A percentile compares a stretch with the other conserved stretches of the same genome.
These are phyloP conservation scores for Acrobeloides nanus DNA, from an alignment of 2,888 invertebrate species.

Conservation along the genomic window DNA sequence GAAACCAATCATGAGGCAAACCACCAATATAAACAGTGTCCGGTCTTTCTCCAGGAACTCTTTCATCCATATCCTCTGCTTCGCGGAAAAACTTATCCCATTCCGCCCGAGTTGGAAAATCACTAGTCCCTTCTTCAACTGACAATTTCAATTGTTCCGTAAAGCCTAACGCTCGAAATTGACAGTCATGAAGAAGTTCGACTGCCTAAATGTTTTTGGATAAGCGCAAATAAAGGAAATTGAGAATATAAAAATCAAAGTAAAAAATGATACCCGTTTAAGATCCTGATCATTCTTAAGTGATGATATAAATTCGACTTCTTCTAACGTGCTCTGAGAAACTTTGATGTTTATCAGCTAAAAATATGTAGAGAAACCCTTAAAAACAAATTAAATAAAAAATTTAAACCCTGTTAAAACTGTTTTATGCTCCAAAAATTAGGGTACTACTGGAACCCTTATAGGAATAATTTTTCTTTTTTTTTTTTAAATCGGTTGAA, in stretches of 20 bases:
- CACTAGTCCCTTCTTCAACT: slow-evolving; percentile 14
- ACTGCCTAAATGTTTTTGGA: slow-evolving; percentile 14
- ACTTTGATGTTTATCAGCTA: slow-evolving; percentile 21
- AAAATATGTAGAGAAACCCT: no score
- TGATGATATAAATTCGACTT: slow-evolving; percentile 17
- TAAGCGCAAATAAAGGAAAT: neutral
- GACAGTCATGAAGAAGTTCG: slow-evolving; percentile 12
- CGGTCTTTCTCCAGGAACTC: slow-evolving; percentile 24
- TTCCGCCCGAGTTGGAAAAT: slow-evolving; percentile 26
- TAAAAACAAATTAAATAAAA: no score
- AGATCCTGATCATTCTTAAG: slow-evolving; percentile 6
- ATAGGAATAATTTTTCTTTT: no score
- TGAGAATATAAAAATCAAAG: neutral
- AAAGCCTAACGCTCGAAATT: slow-evolving; percentile 28
- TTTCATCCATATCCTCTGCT: slow-evolving; percentile 18
- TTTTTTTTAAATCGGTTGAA: no score
- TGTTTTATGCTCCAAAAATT: no score
- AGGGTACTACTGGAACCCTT: no score
- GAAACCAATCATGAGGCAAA: slow-evolving; percentile 27
- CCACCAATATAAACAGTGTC: slow-evolving; percentile 27
- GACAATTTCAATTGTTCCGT: slow-evolving; percentile 18
- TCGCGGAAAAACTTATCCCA: slow-evolving; percentile 25
- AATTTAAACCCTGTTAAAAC: no score
- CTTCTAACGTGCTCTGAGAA: slow-evolving; percentile 17
- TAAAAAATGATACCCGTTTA: slow-evolving; percentile 7